Conservation (phyloP, 2,797 vertebrate species). For the Mus minutoides region DNA sequence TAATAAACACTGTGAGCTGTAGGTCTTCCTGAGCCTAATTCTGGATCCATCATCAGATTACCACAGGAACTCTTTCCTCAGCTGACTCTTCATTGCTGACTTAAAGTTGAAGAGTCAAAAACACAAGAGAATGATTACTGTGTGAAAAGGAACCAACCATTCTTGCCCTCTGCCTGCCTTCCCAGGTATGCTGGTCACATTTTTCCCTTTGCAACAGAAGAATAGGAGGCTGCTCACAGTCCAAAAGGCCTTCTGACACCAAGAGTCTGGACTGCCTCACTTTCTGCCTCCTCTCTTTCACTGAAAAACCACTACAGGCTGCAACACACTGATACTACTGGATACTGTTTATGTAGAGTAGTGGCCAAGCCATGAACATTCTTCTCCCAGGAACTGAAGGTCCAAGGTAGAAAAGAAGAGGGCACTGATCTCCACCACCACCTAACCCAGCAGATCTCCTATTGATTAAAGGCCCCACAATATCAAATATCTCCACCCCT, state of each 20-base stretch:
- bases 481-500: background rate
- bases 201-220: background rate
- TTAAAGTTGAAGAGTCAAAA: conserved; percentile 32
- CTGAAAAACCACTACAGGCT: background rate
- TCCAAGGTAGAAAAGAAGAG: background rate
- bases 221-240: background rate
- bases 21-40: background rate
- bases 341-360: background rate
- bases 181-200: accelerated
- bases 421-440: background rate
- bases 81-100: background rate
- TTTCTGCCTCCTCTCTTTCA: background rate
- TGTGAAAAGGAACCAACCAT: conserved; percentile 22
- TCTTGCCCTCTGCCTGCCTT: background rate
- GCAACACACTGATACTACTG: background rate
- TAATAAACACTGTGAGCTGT: background rate
- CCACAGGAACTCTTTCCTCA: background rate
- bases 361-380: background rate
- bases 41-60: background rate
- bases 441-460: background rate
- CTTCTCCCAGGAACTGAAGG: background rate
- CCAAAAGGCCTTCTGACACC: background rate
- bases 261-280: background rate
- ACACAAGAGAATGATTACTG: background rate
- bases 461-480: background rate